Evolutionary conservation across 2,888 invertebrate species (phyloP), one percentile per base, ranked within the genome.

Genomic region (Hypolimnas misippus): DNA sequence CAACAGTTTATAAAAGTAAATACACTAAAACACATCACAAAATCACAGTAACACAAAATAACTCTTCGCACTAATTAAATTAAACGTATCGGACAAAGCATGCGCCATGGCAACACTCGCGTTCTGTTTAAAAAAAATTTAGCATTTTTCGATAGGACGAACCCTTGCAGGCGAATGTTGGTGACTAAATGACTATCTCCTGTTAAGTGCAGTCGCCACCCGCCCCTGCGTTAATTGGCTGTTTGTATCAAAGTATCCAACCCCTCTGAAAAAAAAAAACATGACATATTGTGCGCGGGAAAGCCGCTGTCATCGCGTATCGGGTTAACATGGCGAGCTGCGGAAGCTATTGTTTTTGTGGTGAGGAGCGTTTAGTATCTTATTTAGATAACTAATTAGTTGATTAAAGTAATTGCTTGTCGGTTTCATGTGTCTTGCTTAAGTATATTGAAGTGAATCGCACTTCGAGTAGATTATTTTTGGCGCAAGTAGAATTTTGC

Each of bases 281-380:
- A n/a, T n/a, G 85, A 89, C 90, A 89, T 89, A 87, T 87, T 89
- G 89, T 79, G 84, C 89, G 89, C 90, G 91, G 89, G 89, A 90
- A 90, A 87, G 83, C 79, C 73, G 79, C 84, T 88, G 88, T 87
- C 89, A 85, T 70, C 77, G 75, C 70, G 86, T 84, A 86, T 88
- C 86, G 81, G 79, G 86, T 86, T 85, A 78, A 75, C 79, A 79
- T 80, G 81, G n/a, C n/a, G n/a, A n/a, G 81, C 83, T 71, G 77
- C 77, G 79, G 80, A 74, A 77, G 79, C 81, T 75, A 69, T 81
- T 79, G 87, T 84, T 86, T 84, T 84, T 89, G 89, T 81, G 90
- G 91, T 81, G 77, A 73, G 21, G 19, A 78, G 56, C 84, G 79
- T 87, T 91, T 90, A 87, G 73, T 69, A 83, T 80, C 67, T 71